Base-by-base conservation (phyloP, 2,113 vertebrate species). In the Microtus oregoni region DNA sequence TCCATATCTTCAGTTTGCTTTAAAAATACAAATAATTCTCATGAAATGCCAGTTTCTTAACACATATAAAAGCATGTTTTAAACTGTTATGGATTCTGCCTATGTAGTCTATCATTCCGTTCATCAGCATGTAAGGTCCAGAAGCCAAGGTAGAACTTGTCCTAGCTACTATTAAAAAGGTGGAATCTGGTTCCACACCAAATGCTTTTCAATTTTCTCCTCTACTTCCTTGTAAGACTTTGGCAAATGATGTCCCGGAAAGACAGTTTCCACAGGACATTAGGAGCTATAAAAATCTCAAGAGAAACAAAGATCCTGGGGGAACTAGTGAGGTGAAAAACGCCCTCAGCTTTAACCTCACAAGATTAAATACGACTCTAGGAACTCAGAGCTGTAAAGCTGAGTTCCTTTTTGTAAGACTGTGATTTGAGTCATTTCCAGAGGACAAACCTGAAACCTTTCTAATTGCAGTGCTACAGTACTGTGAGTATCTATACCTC, bases 11-110 rank as follows among this genome's bases (percentile, higher is more conserved):
- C 68, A 93, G 35, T 63, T 82, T 78, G 2, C 5, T 75, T 86
- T 30, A 35, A 95, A 90, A 94, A 47, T 77, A 85, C 28, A 72
- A 93, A 79, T 32, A 7, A 72, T 35, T 75, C 50, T 72, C 14
- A 1, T 38, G 7, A 68, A 68, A 55, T 26, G 22, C 38, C 24
- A 87, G 50, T 55, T 14, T 15, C 47, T 38, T 92, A 77, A 78
- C 58, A 9, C 10, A 72, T 20, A 22, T 41, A 61, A 90, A 24
- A 70, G 12, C 28, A 77, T 28, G 22, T 41, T 55, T 35, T 30
- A 87, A 93, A 35, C 38, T 86, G 50, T 41, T 61, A 17, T 10
- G 10, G 38, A 32, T 75, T 61, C 38, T 91, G 13, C 13, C 22
- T 92, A 17, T 73, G 58, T 58, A 28, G 75, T 77, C 26, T n/a